These are phyloP conservation scores for Hololepta plana DNA, from an alignment of 2,888 invertebrate species.

Conservation along the genomic window DNA sequence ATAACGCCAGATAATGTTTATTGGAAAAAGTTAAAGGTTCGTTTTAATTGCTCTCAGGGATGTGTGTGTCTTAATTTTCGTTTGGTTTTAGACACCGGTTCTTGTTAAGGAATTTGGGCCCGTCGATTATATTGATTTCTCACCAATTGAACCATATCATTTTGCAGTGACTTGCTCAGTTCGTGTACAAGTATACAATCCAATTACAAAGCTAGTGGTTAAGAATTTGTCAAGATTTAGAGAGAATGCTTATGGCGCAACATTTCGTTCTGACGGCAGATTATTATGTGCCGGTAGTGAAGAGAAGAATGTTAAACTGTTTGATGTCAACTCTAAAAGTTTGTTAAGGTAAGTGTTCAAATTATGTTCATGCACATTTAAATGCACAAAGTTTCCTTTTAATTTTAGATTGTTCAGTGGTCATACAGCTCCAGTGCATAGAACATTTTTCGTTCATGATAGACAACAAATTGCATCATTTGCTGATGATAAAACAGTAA, in stretches of 20 bases:
- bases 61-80: conserved; percentile 3
- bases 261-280: conserved; percentile 63
- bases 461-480: conserved; percentile 68
- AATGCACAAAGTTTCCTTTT: conserved; percentile 2
- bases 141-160: conserved; percentile 72
- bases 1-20: conserved; percentile 64
- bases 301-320: conserved; percentile 70
- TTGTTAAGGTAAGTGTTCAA: conserved; percentile 34
- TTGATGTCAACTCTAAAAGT: conserved; percentile 71
- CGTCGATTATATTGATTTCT: conserved; percentile 81
- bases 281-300: conserved; percentile 82
- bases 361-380: background rate
- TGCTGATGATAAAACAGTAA: conserved; percentile 76
- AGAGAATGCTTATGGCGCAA: conserved; percentile 70
- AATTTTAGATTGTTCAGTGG: conserved; percentile 60
- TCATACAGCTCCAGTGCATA: conserved; percentile 62
- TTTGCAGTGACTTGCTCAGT: conserved; percentile 89
- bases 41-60: conserved; percentile 17
- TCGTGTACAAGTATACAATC: conserved; percentile 71
- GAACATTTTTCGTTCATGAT: conserved; percentile 65
- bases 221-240: conserved; percentile 71
- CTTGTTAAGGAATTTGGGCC: conserved; percentile 84
- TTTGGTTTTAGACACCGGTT: conserved; percentile 51
- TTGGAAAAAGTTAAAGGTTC: conserved; percentile 79
- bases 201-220: conserved; percentile 63